phyloP scores from a whole-genome alignment of 2,888 invertebrate species.

The Seira sanloemensis region DNA sequence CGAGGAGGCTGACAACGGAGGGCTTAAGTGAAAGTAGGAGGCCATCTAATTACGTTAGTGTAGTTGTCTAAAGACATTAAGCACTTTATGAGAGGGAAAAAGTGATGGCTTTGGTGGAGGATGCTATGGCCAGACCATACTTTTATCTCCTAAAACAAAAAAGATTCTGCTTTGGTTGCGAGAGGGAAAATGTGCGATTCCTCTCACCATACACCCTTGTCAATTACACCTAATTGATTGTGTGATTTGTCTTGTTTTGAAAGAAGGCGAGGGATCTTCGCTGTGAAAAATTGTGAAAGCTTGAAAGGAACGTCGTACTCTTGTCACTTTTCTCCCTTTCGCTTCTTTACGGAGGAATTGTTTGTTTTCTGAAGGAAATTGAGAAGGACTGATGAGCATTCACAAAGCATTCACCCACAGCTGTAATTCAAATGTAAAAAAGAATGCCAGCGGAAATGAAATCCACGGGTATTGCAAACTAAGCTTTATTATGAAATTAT shows the following conservation, averaged over 20 bases:
- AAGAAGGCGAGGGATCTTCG: background rate
- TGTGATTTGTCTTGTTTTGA: conserved; percentile 29
- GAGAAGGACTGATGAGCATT: too few species aligned
- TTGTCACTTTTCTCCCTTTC: conserved; percentile 6
- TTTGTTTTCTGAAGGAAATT: too few species aligned
- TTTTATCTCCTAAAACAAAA: background rate
- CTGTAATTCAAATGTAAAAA: too few species aligned
- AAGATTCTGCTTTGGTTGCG: too few species aligned
- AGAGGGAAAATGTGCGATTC: background rate
- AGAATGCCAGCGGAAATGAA: too few species aligned
- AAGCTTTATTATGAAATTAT: too few species aligned
- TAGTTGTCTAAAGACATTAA: conserved; percentile 43
- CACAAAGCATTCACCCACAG: too few species aligned
- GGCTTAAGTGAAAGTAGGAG: conserved; percentile 25
- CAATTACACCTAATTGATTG: conserved; percentile 25
- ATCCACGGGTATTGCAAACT: too few species aligned
- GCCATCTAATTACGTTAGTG: conserved; percentile 48
- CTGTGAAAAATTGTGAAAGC: background rate
- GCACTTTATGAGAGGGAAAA: conserved; percentile 25
- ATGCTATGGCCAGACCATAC: background rate
- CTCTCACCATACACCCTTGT: conserved; percentile 15
- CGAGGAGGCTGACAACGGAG: background rate
- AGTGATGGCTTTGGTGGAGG: conserved; percentile 17
- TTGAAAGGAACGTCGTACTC: background rate
- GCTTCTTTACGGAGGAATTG: background rate